Conservation (phyloP, 2,113 vertebrate species). For the Myotis lucifugus region DNA sequence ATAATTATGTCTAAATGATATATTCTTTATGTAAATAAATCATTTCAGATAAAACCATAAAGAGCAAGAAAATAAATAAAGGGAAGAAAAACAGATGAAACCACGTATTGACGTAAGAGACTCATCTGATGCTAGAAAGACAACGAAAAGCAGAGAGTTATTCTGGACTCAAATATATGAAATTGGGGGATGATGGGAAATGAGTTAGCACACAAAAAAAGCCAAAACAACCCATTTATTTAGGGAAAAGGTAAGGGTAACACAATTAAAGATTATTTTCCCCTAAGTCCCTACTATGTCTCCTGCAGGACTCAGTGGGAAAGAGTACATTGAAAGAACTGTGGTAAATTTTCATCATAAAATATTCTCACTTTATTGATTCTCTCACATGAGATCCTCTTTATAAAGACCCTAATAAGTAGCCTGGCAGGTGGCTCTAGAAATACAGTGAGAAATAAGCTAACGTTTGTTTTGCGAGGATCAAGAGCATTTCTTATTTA, state of each 20-base stretch:
- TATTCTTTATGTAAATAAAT: slow-evolving; percentile 32
- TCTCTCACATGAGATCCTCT: not conserved
- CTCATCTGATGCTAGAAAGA: slow-evolving; percentile 2
- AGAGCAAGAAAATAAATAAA: not conserved
- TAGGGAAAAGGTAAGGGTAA: not conserved
- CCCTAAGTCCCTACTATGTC: not conserved
- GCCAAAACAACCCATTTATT: not conserved
- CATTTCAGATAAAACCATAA: not conserved
- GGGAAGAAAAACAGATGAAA: not conserved
- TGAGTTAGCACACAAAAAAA: not conserved
- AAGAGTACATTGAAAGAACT: slow-evolving; percentile 3
- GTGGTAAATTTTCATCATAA: not conserved
- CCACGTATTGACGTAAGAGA: not conserved
- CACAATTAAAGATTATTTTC: not conserved
- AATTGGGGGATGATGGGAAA: not conserved
- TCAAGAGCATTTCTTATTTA: slow-evolving; percentile 50
- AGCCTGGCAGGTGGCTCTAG: not conserved
- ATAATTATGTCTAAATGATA: not conserved
- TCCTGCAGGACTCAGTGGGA: not conserved
- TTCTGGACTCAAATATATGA: not conserved
- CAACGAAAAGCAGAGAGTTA: not conserved
- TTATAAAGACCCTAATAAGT: not conserved
- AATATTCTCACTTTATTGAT: slow-evolving; percentile 7
- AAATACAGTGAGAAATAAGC: slow-evolving; percentile 7
- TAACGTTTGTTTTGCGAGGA: slow-evolving; percentile 27